Base-by-base conservation (phyloP, 2,888 invertebrate genomes). In the Argyresthia albistria region DNA sequence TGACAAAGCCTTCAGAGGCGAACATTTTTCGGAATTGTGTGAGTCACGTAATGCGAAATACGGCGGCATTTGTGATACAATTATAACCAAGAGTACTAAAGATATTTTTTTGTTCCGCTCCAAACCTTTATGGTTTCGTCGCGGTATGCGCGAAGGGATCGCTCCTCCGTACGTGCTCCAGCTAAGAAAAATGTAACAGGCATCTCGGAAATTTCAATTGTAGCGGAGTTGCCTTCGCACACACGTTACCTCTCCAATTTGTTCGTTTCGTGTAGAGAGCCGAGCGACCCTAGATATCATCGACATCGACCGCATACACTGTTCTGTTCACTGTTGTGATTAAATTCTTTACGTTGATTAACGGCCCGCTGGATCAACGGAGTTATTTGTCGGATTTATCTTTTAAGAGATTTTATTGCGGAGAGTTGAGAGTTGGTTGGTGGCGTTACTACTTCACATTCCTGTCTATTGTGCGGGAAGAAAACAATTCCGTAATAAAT, bases 171-270 rank as follows among this genome's bases (percentile, higher is more conserved):
- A 83, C 80, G 82, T 84, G 80, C 76, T 74, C 62, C 66, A 65
- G 68, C 75, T 72, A 70, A 78, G 77, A 79, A 80, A 77, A 84
- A 82, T 81, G 77, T 78, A 65, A 69, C 68, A 73, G 73, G 82
- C 73, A 83, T 86, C 77, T 82, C 73, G 73, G 73, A 80, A 82
- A 84, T 86, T 82, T 82, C 81, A 81, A 80, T 84, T 80, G 83
- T 82, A 77, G 71, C 76, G 72, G 78, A 76, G 76, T 76, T 74
- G 70, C 65, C 65, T 73, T 71, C 67, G 69, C 68, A 67, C 71
- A 69, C 67, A 60, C 66, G 48, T 35, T 69, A 71, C 73, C 70
- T 70, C 70, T 73, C 69, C 76, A 81, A 83, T 82, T 82, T 81
- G 80, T 80, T 75, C 73, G 69, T 67, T 64, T 66, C 67, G 69